Percentiles rank a stretch among this genome's conserved stretches.
These are phyloP conservation scores for Dyspetes luteomarginatus DNA, from an alignment of 2,888 invertebrate genomes.

Conservation along the genomic window DNA sequence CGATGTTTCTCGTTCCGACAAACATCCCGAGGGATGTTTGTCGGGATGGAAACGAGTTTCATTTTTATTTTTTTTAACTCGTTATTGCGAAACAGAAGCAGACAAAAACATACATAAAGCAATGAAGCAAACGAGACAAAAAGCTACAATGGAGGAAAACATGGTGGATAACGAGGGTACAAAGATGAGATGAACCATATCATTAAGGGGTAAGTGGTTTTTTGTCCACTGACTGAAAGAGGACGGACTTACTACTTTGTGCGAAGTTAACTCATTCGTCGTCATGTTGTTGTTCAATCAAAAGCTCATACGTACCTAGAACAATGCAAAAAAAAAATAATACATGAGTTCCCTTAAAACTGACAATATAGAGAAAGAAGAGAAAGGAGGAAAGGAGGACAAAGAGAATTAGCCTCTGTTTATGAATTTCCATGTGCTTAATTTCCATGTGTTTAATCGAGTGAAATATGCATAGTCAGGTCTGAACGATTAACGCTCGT, in stretches of 20 bases:
- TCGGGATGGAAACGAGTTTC: neutral
- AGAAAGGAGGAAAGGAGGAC: too few species aligned
- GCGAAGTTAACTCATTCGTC: neutral
- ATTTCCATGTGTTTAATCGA: neutral
- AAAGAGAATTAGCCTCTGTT: neutral
- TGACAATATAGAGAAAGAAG: neutral
- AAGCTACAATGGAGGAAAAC: neutral
- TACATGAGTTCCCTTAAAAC: neutral
- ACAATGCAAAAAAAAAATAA: constrained; percentile 62
- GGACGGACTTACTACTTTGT: constrained; percentile 46
- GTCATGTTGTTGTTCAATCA: constrained; percentile 9
- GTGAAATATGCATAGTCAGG: neutral
- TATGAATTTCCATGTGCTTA: neutral
- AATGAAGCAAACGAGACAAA: neutral
- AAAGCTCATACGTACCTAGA: constrained; percentile 70
- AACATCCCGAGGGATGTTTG: neutral
- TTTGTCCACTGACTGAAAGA: neutral
- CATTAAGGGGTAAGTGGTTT: constrained; percentile 28
- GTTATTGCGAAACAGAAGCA: neutral
- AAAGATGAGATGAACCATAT: neutral
- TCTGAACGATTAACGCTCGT: constrained; percentile 7
- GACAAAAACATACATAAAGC: constrained; percentile 18
- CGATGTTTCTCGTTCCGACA: neutral
- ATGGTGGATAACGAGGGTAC: neutral
- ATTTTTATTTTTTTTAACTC: neutral